Evolutionary conservation across 2,113 vertebrate genomes (phyloP), one percentile per base, ranked within the genome.

Genomic region (Perca fluviatilis): DNA sequence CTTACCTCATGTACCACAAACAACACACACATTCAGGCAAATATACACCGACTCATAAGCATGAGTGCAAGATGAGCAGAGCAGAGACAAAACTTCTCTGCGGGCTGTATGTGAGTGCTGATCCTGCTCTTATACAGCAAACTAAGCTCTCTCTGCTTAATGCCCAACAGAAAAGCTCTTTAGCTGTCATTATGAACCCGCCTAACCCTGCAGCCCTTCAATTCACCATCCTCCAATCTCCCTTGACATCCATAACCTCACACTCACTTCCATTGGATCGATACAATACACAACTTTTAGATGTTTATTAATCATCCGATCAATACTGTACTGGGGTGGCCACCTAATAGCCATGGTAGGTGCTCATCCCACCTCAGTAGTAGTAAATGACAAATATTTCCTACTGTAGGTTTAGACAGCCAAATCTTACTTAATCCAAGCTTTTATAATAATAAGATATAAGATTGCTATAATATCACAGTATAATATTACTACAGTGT

Each of bases 101-200:
- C 71, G 43, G 62, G 57, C 46, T 50, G 57, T 80, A 23, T 66
- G 76, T 33, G 74, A 88, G 74, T 81, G 74, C 81, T 91, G 91
- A 93, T 92, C 93, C 88, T 82, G 90, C 92, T 94, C 88, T 92
- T 90, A 92, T 51, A 88, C 83, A 68, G 85, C 66, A 91, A 91
- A 90, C 89, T 93, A 92, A 94, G 90, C 91, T 91, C 84, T 86
- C 79, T 79, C 90, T 82, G 85, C 90, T 78, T 94, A 92, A 92
- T 92, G 88, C 81, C 79, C 56, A 58, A 68, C 82, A 87, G 88
- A 87, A 93, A 94, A 93, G 92, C 91, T 91, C 92, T 94, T 94
- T 92, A 93, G 87, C 90, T 54, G 79, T 89, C 89, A 88, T 92
- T 90, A 93, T 84, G 86, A 78, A 54, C 54, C 80, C 12, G 11